phyloP scores from a whole-genome alignment of 2,113 vertebrate species.

The Brachirus orientalis region DNA sequence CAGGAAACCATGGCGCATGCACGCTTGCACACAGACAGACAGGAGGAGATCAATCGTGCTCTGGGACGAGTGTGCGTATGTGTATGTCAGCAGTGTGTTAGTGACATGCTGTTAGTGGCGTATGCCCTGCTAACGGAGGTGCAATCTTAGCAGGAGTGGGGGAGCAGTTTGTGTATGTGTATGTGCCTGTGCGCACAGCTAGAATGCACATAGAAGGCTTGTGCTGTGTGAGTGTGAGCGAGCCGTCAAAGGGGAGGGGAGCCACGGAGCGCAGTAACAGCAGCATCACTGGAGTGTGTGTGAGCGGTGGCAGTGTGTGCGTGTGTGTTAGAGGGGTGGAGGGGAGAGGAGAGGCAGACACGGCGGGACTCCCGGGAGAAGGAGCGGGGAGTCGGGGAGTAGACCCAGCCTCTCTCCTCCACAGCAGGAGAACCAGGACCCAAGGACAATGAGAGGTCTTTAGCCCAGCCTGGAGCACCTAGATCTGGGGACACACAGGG shows the following conservation, averaged over 20 bases:
- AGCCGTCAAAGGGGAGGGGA: conserved; percentile 76
- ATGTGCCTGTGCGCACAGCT: conserved; percentile 58
- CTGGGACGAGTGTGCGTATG: conserved; percentile 50
- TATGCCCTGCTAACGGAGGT: conserved; percentile 65
- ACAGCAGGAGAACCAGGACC: conserved; percentile 64
- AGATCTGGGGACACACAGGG: conserved; percentile 33
- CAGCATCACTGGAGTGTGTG: conserved; percentile 59
- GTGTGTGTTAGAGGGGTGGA: conserved; percentile 64
- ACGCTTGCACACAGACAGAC: conserved; percentile 60
- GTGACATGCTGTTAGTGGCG: conserved; percentile 61
- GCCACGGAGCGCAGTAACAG: conserved; percentile 60
- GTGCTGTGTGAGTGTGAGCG: conserved; percentile 65
- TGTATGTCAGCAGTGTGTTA: conserved; percentile 58
- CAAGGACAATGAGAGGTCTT: conserved; percentile 61
- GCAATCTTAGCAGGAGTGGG: conserved; percentile 55
- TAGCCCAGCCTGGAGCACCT: conserved; percentile 68
- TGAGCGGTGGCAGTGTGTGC: conserved; percentile 50
- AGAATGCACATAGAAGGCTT: conserved; percentile 72
- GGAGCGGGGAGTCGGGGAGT: conserved; percentile 69
- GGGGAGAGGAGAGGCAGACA: conserved; percentile 72
- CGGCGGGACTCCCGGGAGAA: conserved; percentile 73
- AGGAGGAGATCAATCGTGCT: conserved; percentile 66
- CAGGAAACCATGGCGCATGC: conserved; percentile 65
- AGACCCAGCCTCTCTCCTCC: conserved; percentile 71
- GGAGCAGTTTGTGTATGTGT: conserved; percentile 61